A percentile compares a stretch with the other conserved stretches of the same genome.
These are phyloP conservation scores for Mamestra brassicae DNA, from an alignment of 2,888 invertebrate species.

Conservation along the genomic window DNA sequence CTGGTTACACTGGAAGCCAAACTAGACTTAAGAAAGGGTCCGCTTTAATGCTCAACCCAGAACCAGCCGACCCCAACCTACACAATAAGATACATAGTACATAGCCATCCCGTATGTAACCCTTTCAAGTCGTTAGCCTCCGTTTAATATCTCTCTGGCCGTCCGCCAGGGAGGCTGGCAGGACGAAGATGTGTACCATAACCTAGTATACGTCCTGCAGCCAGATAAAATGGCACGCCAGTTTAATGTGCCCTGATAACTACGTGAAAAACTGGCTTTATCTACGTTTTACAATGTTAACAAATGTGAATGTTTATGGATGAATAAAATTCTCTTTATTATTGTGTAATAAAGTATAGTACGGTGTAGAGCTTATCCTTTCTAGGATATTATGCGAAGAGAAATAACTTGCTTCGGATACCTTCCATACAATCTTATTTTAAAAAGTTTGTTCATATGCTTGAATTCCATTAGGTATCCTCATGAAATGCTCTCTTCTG, in stretches of 20 bases:
- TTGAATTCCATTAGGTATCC: too few relatives aligned
- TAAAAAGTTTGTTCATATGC: too few relatives aligned
- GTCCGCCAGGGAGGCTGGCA: constrained; percentile 42
- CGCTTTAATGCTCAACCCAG: constrained; percentile 6
- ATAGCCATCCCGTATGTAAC: constrained; percentile 41
- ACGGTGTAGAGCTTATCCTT: not conserved
- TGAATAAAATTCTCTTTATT: not conserved
- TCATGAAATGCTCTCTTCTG: not conserved
- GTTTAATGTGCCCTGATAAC: constrained; percentile 50
- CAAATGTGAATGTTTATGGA: constrained; percentile 3
- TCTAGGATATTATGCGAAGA: not conserved
- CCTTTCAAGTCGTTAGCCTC: constrained; percentile 62
- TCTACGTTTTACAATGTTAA: constrained; percentile 24
- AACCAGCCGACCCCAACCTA: not conserved
- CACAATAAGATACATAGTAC: constrained; percentile 20
- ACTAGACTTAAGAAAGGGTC: constrained; percentile 30
- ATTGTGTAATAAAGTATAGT: not conserved
- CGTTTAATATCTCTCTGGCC: constrained; percentile 57
- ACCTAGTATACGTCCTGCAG: constrained; percentile 18
- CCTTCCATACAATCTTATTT: not conserved
- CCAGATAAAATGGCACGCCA: constrained; percentile 48
- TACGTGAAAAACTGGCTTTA: constrained; percentile 29
- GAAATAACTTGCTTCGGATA: not conserved
- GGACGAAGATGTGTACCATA: constrained; percentile 25
- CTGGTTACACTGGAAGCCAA: not conserved